Conservation (phyloP, 2,888 invertebrate species). For the Iselma pallidipennis region DNA sequence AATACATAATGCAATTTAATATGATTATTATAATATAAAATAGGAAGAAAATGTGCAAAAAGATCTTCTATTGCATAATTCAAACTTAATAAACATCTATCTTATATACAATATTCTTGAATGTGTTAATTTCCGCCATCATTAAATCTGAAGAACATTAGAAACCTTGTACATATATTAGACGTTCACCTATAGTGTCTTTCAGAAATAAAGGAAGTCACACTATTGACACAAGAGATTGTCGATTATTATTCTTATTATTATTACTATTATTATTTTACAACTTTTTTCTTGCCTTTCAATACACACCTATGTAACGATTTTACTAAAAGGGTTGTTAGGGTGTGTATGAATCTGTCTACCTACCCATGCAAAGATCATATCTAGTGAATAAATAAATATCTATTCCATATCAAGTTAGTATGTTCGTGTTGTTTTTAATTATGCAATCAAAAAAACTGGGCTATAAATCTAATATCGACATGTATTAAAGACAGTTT, state of each 20-base stretch:
- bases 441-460: not conserved
- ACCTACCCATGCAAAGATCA: too few relatives aligned
- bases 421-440: not conserved
- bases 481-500: conserved; percentile 2
- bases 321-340: too few relatives aligned
- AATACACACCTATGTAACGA: too few relatives aligned
- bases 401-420: too few relatives aligned
- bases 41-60: too few relatives aligned
- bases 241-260: not conserved
- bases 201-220: not conserved
- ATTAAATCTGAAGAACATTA: not conserved
- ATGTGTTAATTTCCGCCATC: not conserved
- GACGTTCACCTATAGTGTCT: not conserved
- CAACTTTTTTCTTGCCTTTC: too few relatives aligned
- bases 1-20: too few relatives aligned
- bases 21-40: too few relatives aligned
- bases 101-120: not conserved
- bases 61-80: not conserved
- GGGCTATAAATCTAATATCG: not conserved
- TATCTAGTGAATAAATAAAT: too few relatives aligned
- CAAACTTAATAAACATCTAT: not conserved
- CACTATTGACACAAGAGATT: not conserved
- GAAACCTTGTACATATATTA: not conserved
- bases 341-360: too few relatives aligned
- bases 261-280: not conserved